Conservation (phyloP, 2,797 vertebrate genomes). For the Saxicola maurus region DNA sequence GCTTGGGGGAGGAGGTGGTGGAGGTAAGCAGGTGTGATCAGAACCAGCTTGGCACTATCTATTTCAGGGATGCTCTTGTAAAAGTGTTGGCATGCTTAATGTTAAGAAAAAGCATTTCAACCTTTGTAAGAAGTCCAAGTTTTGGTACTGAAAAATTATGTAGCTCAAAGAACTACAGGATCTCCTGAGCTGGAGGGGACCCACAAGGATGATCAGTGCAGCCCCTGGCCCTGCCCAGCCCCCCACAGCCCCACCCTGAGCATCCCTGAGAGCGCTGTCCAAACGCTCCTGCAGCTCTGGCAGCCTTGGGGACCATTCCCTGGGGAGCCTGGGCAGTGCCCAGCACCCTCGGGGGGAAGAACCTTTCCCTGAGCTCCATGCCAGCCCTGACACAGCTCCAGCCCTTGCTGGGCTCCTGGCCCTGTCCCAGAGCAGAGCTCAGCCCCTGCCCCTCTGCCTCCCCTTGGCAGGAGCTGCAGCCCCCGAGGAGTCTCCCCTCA, state of each 20-base stretch:
- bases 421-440: too few species aligned
- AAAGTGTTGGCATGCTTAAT: neutral
- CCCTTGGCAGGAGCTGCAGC: too few species aligned
- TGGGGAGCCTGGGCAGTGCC: neutral
- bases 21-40: constrained; percentile 3
- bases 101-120: neutral
- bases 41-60: neutral
- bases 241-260: neutral
- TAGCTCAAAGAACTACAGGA: neutral
- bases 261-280: neutral
- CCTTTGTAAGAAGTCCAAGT: neutral
- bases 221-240: rapidly evolving
- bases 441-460: too few species aligned
- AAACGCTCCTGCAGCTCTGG: neutral
- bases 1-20: neutral
- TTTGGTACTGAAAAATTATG: neutral
- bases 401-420: too few species aligned
- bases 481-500: neutral
- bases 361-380: too few species aligned
- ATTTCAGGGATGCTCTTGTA: neutral
- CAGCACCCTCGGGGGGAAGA: neutral
- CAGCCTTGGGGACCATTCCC: neutral
- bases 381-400: too few species aligned
- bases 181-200: neutral
- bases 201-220: rapidly evolving